Evolutionary conservation across 2,113 vertebrate species (phyloP).

Genomic region (Camarhynchus parvulus): DNA sequence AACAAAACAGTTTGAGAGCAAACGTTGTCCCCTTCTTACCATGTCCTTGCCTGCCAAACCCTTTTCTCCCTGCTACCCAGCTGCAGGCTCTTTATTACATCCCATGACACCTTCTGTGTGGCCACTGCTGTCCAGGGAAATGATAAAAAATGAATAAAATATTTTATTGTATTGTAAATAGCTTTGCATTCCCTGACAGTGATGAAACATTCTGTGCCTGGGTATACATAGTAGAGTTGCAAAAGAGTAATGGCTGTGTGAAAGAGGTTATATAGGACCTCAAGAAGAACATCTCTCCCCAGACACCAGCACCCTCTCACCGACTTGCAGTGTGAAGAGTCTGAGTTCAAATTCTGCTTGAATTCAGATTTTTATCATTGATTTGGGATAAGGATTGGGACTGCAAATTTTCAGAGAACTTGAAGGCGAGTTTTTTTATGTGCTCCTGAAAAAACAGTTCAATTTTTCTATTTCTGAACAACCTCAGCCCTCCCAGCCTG

Average conservation of each 20-base stretch:
- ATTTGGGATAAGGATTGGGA: not conserved
- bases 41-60: not conserved
- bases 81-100: not conserved
- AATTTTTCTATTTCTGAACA: not conserved
- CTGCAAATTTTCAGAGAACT: not conserved
- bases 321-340: not conserved
- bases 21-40: not conserved
- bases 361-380: not conserved
- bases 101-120: rapidly evolving
- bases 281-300: not conserved
- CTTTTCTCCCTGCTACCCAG: not conserved
- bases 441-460: not conserved
- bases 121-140: not conserved
- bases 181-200: not conserved
- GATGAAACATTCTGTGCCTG: not conserved
- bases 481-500: not conserved
- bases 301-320: rapidly evolving
- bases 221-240: not conserved
- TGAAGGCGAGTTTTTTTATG: not conserved
- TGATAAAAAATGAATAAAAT: not conserved
- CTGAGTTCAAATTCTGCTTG: not conserved
- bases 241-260: not conserved
- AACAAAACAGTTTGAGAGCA: not conserved
- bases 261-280: not conserved
- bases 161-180: not conserved